These are phyloP conservation scores for Ennomos erosarius DNA, from an alignment of 2,888 invertebrate species.

Conservation along the genomic window DNA sequence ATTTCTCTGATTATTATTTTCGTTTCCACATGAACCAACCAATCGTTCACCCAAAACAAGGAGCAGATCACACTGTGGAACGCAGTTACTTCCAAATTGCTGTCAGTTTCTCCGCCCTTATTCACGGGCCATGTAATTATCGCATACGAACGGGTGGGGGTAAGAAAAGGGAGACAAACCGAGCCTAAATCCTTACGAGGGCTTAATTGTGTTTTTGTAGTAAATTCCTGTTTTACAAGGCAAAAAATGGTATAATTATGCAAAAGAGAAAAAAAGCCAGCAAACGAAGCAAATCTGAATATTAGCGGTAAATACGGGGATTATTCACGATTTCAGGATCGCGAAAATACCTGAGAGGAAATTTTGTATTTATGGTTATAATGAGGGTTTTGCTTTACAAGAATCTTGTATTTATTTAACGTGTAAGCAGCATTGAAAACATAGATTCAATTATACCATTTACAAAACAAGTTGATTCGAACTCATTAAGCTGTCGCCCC, in stretches of 20 bases:
- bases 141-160: conserved; percentile 34
- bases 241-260: conserved; percentile 44
- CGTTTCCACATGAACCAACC: conserved; percentile 24
- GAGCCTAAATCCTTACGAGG: conserved; percentile 37
- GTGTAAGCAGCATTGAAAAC: conserved; percentile 6
- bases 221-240: conserved; percentile 39
- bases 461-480: conserved; percentile 14
- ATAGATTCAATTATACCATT: conserved; percentile 4
- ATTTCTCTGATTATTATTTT: neutral
- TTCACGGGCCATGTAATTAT: conserved; percentile 58
- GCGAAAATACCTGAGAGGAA: conserved; percentile 29
- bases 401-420: conserved; percentile 1
- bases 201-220: conserved; percentile 43
- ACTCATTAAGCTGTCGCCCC: conserved; percentile 37
- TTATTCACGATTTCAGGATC: conserved; percentile 36
- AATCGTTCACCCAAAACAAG: conserved; percentile 36
- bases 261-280: conserved; percentile 34
- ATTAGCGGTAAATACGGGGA: conserved; percentile 36
- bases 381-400: conserved; percentile 17
- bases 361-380: conserved; percentile 18
- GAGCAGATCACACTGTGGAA: conserved; percentile 62
- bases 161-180: conserved; percentile 30
- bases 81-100: conserved; percentile 64
- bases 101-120: conserved; percentile 50
- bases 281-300: conserved; percentile 39